Evolutionary conservation across 2,113 vertebrate species (phyloP), one percentile per base, ranked within the genome.

Genomic region (Elgaria multicarinata): DNA sequence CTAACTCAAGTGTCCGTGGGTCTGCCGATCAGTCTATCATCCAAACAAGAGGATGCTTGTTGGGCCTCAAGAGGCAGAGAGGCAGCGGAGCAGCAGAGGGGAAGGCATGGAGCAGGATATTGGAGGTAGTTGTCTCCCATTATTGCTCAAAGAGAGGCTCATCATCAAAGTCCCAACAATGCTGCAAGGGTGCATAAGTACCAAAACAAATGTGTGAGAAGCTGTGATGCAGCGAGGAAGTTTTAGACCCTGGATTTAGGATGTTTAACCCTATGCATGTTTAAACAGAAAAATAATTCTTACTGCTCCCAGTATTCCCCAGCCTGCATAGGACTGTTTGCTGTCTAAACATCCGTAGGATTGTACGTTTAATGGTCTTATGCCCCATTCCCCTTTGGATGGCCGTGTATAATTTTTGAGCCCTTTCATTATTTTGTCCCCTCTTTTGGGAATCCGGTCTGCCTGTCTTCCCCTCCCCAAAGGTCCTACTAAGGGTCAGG

Each of bases 11-110:
- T 69, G 72, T 67, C 69, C 62, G 14, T 42, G 33, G 31, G 33
- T 39, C 58, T 42, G 72, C 44, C 55, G 14, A 53, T 78, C 74
- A 77, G 72, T 58, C 33, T 55, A 12, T 55, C 28, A 78, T 20
- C n/a, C n/a, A 85, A 55, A 78, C 62, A 78, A 33, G 88, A 67
- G n/a, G 72, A 77, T 50, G 80, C 64, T 89, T 39, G 26, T n/a
- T 39, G n/a, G 58, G 31, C 78, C 39, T 72, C 1, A 22, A 89
- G 58, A 67, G n/a, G 44, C 81, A 39, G 33, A 66, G 42, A 84
- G 80, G 12, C 10, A n/a, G 22, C 71, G 50, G 53, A 80, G 76
- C 46, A 24, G 76, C 42, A 12, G 16, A 87, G 46, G 69, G 26
- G 71, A 71, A n/a, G 24, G 24, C 31, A 4, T 28, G 39, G 13